A percentile compares a stretch with the other conserved stretches of the same genome.
Evolutionary conservation across 2,888 invertebrate genomes (phyloP).

Genomic region (Lasioglossum lativentre): DNA sequence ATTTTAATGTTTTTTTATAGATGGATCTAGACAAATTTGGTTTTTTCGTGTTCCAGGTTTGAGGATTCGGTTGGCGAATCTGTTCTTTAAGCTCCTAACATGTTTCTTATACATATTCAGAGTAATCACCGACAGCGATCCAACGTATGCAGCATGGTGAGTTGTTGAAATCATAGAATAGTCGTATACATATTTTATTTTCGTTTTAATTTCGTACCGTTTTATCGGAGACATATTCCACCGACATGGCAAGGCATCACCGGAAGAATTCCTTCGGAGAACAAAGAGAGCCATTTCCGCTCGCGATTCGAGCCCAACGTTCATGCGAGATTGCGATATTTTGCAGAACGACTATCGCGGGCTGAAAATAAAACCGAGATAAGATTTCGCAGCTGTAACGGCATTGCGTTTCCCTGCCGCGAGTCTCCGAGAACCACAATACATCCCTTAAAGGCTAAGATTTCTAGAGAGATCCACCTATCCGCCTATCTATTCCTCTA

Average conservation of each 20-base stretch:
- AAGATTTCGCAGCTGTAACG: conserved; percentile 50
- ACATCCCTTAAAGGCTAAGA: conserved; percentile 32
- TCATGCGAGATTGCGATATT: conserved; percentile 59
- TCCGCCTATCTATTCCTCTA: neutral
- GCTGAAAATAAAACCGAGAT: conserved; percentile 56
- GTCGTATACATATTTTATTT: too few relatives aligned
- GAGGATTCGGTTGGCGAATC: conserved; percentile 98
- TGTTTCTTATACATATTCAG: conserved; percentile 98
- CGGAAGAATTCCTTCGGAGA: conserved; percentile 32
- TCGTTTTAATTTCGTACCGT: conserved; percentile 13
- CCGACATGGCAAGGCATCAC: neutral
- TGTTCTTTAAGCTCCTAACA: conserved; percentile 98
- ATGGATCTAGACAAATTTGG: neutral
- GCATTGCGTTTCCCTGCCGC: conserved; percentile 45
- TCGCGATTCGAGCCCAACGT: conserved; percentile 46
- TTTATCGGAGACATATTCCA: neutral
- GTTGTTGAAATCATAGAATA: conserved; percentile 82
- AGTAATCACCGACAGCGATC: conserved; percentile 95
- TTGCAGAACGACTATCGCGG: conserved; percentile 41
- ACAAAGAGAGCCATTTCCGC: conserved; percentile 24
- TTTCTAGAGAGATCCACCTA: conserved; percentile 18
- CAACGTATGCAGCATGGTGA: conserved; percentile 95
- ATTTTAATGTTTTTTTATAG: neutral
- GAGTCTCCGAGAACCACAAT: conserved; percentile 30
- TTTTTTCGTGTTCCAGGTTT: conserved; percentile 96